Evolutionary conservation across 2,113 vertebrate genomes (phyloP).

Genomic region (Macrotus californicus): DNA sequence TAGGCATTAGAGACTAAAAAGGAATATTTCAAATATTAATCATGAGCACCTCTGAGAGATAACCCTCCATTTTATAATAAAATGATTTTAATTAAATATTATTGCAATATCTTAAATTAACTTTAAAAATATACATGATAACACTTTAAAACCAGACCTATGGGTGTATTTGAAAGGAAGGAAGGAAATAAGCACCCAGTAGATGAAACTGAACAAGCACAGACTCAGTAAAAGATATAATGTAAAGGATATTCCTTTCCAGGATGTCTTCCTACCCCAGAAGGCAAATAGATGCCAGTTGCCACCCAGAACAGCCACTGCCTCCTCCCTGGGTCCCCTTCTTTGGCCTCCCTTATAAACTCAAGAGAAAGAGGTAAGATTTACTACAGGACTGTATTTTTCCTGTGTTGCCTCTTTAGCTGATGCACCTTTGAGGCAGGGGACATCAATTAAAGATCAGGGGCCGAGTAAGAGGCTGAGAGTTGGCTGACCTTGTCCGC

Average conservation of each 20-base stretch:
- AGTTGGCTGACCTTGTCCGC: background rate
- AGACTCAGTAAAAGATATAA: rapidly evolving
- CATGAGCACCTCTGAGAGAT: background rate
- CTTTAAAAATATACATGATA: background rate
- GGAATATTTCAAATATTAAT: background rate
- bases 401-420: background rate
- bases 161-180: too few relatives aligned
- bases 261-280: background rate
- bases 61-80: background rate
- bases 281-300: background rate
- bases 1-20: background rate
- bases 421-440: background rate
- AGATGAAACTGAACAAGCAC: rapidly evolving
- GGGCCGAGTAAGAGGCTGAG: background rate
- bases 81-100: background rate
- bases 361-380: background rate
- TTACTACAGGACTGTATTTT: background rate
- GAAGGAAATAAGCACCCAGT: rapidly evolving
- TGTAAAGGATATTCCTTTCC: rapidly evolving
- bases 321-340: background rate
- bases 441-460: background rate
- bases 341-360: rapidly evolving
- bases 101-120: background rate
- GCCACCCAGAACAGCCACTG: rapidly evolving
- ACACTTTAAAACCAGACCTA: background rate